Percentiles rank a stretch among this genome's conserved stretches.
phyloP scores from a whole-genome alignment of 2,113 vertebrate species.

The Phaetusa simplex region DNA sequence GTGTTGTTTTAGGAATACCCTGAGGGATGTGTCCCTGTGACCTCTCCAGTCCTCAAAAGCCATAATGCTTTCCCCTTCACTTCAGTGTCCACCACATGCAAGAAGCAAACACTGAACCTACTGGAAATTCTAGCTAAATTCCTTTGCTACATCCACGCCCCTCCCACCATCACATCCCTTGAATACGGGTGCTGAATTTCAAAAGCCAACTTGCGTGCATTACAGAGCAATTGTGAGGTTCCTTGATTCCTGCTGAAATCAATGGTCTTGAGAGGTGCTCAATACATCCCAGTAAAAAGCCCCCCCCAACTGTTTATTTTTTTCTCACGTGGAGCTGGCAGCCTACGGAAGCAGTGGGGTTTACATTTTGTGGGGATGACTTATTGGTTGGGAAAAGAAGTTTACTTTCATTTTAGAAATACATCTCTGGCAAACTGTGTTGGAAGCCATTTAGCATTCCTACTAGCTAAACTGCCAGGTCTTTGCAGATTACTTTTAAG shows the following conservation, averaged over 20 bases:
- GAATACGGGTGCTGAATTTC: neutral
- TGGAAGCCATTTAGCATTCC: slow-evolving; percentile 26
- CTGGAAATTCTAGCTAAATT: neutral
- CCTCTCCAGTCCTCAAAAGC: neutral
- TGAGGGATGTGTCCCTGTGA: neutral
- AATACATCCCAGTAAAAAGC: neutral
- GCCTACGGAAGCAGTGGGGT: neutral
- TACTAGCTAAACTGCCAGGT: neutral
- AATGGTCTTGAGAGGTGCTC: neutral
- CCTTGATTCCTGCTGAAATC: neutral
- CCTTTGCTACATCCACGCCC: neutral
- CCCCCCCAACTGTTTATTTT: neutral
- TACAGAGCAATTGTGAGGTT: neutral
- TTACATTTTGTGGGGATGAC: neutral
- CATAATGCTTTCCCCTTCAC: neutral
- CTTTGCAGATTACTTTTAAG: slow-evolving; percentile 6
- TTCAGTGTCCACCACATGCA: neutral
- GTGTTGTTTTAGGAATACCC: neutral
- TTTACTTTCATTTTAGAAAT: slow-evolving; percentile 1
- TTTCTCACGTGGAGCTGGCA: neutral
- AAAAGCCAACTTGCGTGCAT: neutral
- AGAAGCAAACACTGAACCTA: neutral
- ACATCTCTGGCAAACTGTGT: neutral
- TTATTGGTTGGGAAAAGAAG: neutral
- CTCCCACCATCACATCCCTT: neutral